Base-by-base conservation (phyloP, 2,888 invertebrate species). In the Pandemis corylana region DNA sequence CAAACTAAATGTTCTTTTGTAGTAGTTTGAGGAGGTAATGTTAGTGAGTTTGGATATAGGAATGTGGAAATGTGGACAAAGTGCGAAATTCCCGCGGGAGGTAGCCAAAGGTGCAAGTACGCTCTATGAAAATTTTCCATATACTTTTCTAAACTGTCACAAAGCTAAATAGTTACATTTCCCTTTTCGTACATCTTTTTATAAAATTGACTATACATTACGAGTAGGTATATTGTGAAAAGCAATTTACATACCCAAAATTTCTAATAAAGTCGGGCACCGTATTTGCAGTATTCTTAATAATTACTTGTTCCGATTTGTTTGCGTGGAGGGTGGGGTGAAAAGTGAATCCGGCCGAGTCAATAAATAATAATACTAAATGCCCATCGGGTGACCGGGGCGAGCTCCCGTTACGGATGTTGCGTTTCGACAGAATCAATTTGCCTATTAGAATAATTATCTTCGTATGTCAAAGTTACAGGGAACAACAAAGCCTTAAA, bases 311-410 rank as follows among this genome's bases (percentile, higher is more conserved):
- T 92, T 92, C 90, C 90, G 90, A 89, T 93, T 92, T 93, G 90
- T 93, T 94, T 93, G 90, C 90, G 81, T 82, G 82, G 83, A 82
- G 82, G 83, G 81, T 80, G 80, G 81, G 85, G 85, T 89, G 91
- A 89, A 92, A 90, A 89, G 89, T 89, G 90, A 90, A 88, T 85
- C 84, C 87, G 84, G 89, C 87, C 89, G 85, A 89, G 90, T 90
- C 92, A 90, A 93, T 93, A 94, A 93, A 93, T 93, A 94, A 94
- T 94, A 94, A 92, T 90, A 88, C 88, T 89, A 90, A 92, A 90
- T 90, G 90, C 85, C 89, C 89, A 85, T 84, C 86, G 89, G 89
- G 85, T 90, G 90, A 90, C 90, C 90, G 85, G 85, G 85, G 83
- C 72, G 49, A 46, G 46, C 56, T 73, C 72, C 64, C 74, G 74